Evolutionary conservation across 2,113 vertebrate genomes (phyloP), one percentile per base, ranked within the genome.

Genomic region (Beaufortia kweichowensis): DNA sequence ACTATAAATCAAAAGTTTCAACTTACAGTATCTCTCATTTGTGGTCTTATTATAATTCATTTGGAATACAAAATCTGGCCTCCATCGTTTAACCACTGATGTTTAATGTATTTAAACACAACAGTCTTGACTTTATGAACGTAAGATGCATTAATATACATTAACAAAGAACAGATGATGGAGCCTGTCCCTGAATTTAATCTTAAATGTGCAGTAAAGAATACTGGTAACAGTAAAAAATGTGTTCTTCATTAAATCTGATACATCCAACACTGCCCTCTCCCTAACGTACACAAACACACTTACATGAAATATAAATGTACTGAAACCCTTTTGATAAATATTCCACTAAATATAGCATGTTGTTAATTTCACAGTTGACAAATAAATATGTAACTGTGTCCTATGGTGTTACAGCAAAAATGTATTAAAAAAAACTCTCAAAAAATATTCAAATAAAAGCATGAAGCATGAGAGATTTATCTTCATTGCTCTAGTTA

Each of bases 181-280:
- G 21, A 9, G 67, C 29, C 14, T 23, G 85, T 83, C 85, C n/a
- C 48, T 46, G 61, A 60, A n/a, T 85, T 91, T 88, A 92, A 81
- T 90, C 88, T 89, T 88, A 89, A 76, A 68, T 88, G 66, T 78
- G 55, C 67, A 56, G 59, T 46, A 66, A 4, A 11, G 24, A 48
- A 26, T n/a, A n/a, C n/a, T n/a, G n/a, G n/a, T n/a, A n/a, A n/a
- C n/a, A n/a, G n/a, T n/a, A n/a, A n/a, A n/a, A n/a, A n/a, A n/a
- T n/a, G n/a, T n/a, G n/a, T n/a, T n/a, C n/a, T n/a, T n/a, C n/a
- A n/a, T n/a, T n/a, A n/a, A n/a, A n/a, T n/a, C n/a, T n/a, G n/a
- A 69, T 28, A 26, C 39, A 66, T 48, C 31, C 56, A 15, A 60
- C 28, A 33, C 43, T 61, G 11, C 17, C 8, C 21, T 33, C 28